phyloP scores from a whole-genome alignment of 2,113 vertebrate species.

The Enhydra lutris region DNA sequence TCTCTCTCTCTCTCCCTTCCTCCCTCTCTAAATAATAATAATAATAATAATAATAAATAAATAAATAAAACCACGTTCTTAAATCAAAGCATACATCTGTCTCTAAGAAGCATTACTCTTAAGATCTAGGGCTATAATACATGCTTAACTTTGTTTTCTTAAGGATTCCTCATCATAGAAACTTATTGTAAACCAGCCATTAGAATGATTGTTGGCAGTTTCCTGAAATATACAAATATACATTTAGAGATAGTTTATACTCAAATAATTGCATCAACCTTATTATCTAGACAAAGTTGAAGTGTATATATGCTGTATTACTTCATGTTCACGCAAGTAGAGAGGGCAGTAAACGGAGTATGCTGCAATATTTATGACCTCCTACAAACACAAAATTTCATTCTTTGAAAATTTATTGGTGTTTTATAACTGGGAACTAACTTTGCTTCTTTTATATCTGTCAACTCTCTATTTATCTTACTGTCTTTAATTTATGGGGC shows the following conservation, averaged over 20 bases:
- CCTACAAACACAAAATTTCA: conserved; percentile 13
- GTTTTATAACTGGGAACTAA: neutral
- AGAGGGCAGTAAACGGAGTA: neutral
- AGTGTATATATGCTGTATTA: neutral
- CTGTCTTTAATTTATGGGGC: conserved; percentile 16
- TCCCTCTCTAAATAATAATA: neutral
- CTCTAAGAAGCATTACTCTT: conserved; percentile 34
- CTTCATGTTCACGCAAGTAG: neutral
- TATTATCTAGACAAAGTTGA: neutral
- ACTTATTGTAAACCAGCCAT: neutral
- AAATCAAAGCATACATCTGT: conserved; percentile 15
- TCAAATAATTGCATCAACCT: neutral
- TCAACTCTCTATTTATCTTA: conserved; percentile 41
- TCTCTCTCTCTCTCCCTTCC: too few species aligned
- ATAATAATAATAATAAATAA: too few species aligned
- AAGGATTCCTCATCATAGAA: neutral
- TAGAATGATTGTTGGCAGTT: neutral
- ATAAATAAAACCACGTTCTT: neutral
- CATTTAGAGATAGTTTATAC: neutral
- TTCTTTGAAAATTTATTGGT: conserved; percentile 20
- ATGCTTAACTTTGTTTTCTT: neutral
- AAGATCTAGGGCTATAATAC: neutral
- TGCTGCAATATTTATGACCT: neutral
- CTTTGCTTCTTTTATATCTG: neutral
- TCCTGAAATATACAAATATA: neutral